These are phyloP conservation scores for Myodes glareolus DNA, from an alignment of 2,113 vertebrate genomes.

Conservation along the genomic window DNA sequence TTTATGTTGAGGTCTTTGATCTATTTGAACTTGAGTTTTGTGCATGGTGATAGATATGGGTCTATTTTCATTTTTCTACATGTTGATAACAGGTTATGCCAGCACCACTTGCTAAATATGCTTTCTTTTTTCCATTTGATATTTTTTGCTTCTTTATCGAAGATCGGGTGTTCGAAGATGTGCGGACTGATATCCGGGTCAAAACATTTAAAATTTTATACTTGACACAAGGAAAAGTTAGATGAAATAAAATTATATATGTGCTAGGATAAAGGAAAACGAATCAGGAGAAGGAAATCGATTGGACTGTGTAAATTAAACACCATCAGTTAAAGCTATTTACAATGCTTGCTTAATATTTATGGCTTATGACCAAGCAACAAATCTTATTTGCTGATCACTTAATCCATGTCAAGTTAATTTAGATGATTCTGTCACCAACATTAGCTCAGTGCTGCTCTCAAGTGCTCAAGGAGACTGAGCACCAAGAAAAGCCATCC, in stretches of 20 bases:
- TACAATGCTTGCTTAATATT: slow-evolving; percentile 39
- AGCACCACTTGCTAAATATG: no score
- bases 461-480: not conserved
- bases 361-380: not conserved
- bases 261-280: slow-evolving; percentile 38
- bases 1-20: no score
- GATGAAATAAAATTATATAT: slow-evolving; percentile 24
- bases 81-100: no score
- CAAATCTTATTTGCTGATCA: slow-evolving; percentile 30
- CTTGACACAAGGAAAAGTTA: not conserved
- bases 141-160: no score
- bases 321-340: slow-evolving; percentile 18
- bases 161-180: no score
- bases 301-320: not conserved
- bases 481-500: not conserved
- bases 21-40: no score
- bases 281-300: slow-evolving; percentile 26
- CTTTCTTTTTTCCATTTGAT: no score
- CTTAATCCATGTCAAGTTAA: slow-evolving; percentile 28
- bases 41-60: no score
- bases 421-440: slow-evolving; percentile 25
- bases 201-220: not conserved
- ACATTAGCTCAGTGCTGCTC: not conserved
- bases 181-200: no score
- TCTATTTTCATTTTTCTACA: no score